A percentile compares a stretch with the other conserved stretches of the same genome.
phyloP scores from a whole-genome alignment of 2,797 vertebrate genomes.

The Acanthiza pusilla region DNA sequence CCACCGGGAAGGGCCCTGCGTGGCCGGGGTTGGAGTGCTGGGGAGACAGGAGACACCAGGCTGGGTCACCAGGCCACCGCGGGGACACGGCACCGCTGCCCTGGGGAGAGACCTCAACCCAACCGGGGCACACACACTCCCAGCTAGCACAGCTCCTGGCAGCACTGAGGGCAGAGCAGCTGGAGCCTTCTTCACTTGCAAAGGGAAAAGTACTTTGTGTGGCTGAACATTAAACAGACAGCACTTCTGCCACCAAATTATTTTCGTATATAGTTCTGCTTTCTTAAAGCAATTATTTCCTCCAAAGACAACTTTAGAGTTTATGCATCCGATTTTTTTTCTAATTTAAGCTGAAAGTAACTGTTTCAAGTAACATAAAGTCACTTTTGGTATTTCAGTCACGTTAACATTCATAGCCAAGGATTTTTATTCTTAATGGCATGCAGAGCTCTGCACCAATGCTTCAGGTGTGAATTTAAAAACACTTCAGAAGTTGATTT shows the following conservation, averaged over 20 bases:
- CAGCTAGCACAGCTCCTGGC: neutral
- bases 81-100: neutral
- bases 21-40: conserved; percentile 99
- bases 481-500: neutral
- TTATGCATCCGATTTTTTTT: neutral
- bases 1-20: conserved; percentile 94
- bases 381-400: neutral
- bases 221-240: neutral
- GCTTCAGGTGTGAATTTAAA: conserved; percentile 4
- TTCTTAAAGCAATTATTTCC: neutral
- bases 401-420: neutral
- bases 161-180: neutral
- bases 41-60: neutral
- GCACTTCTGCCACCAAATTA: neutral
- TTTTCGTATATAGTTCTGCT: neutral
- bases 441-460: neutral
- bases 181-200: neutral
- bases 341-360: neutral
- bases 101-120: neutral
- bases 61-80: neutral
- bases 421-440: neutral
- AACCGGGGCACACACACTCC: neutral
- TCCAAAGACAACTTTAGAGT: neutral
- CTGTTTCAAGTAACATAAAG: neutral
- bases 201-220: neutral